Evolutionary conservation across 2,888 invertebrate species (phyloP), one percentile per base, ranked within the genome.

Genomic region (Aporophyla lueneburgensis): DNA sequence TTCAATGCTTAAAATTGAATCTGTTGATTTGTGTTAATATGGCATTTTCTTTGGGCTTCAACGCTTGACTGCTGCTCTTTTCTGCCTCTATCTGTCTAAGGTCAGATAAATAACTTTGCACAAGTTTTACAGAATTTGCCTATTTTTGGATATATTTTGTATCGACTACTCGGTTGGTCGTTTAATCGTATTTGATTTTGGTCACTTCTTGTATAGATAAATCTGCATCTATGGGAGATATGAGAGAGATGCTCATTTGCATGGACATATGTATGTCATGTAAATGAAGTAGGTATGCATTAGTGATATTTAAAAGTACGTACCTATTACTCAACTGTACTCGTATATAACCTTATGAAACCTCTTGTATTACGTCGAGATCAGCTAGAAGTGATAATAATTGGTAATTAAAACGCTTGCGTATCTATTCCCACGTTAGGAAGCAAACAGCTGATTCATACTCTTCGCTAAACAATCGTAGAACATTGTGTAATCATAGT

Each of bases 351-450:
- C 21, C 19, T 43, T 14, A 27, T 27, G 3, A 33, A 49, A 59
- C 40, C 27, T 56, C 33, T 49, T 21, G 40, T 53, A 40, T 79
- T 67, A 72, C 61, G 56, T 62, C 14, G 27, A 69, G 24, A 71
- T 49, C 51, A 71, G 58, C 21, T n/a, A 66, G 49, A 66, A 40
- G 79, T 67, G 43, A 27, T 74, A 63, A 69, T 65, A 61, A 53
- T 67, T 14, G 51, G 16, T 66, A 56, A 79, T 67, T 67, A 75
- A 66, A 27, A 56, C 54, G 51, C 51, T 66, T 33, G 51, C 51
- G 24, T 61, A 33, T 33, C 24, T 24, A 43, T 78, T 77, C 54
- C 43, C 53, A 65, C 33, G 27, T 58, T 46, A 24, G 56, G 21
- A 78, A 40, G 14, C 56, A 73, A 78, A 62, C 56, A 58, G 24